A percentile compares a stretch with the other conserved stretches of the same genome.
Evolutionary conservation across 53 echinoderm and acorn worm genomes (phyloP).

Genomic region (Holothuria scabra): DNA sequence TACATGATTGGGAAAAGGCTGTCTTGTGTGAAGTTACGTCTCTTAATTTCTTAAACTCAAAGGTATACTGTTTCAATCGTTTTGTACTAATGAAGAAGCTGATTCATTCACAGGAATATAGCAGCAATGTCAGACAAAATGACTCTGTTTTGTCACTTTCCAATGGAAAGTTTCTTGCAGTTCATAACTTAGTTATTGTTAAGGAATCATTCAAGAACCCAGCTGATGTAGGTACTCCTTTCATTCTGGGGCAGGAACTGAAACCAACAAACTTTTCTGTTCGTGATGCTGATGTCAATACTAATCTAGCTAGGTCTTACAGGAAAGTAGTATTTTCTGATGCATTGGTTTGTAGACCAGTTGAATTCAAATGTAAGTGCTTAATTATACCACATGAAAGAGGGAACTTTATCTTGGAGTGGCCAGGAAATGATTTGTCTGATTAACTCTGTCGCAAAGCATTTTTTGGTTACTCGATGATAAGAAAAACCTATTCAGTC

Average conservation of each 20-base stretch:
- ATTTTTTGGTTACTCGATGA: too few relatives aligned
- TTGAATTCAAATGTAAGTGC: too few relatives aligned
- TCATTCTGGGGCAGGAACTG: neutral
- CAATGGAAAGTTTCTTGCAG: neutral
- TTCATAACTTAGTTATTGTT: neutral
- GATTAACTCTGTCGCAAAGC: too few relatives aligned
- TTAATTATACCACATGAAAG: too few relatives aligned
- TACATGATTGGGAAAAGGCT: constrained; percentile 20
- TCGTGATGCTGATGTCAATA: neutral
- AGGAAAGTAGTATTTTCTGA: neutral
- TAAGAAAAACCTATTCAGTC: too few relatives aligned
- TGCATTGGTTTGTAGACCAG: too few relatives aligned
- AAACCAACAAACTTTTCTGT: neutral
- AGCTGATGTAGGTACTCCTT: neutral
- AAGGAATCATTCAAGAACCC: neutral
- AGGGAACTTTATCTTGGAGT: too few relatives aligned
- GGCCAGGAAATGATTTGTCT: too few relatives aligned
- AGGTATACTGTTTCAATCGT: neutral
- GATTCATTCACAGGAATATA: constrained; percentile 24
- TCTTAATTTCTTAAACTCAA: neutral
- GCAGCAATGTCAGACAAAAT: constrained; percentile 15
- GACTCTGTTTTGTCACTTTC: neutral
- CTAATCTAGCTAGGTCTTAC: neutral
- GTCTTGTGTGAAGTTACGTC: neutral
- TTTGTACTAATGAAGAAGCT: constrained; percentile 19